Evolutionary conservation across 2,797 vertebrate genomes (phyloP), one percentile per base, ranked within the genome.

Genomic region (Cheirogaleus major): DNA sequence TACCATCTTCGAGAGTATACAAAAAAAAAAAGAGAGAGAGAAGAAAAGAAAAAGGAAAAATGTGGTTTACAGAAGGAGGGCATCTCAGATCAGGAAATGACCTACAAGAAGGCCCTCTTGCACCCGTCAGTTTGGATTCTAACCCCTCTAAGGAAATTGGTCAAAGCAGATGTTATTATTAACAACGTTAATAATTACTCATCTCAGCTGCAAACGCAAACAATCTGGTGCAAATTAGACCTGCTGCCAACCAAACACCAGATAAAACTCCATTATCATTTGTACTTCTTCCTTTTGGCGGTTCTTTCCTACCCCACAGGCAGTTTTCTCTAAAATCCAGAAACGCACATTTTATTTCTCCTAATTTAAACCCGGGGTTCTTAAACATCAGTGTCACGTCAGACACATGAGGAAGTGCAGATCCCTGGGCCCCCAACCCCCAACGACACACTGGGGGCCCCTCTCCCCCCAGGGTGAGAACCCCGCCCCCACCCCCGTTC

Each of bases 41-140:
- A 52, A 18, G 5, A 18, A 18, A 57, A 57, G 50, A 55, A 55
- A 57, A 18, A 17, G 14, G 3, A 65, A 65, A 63, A 30, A 22
- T 0, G 67, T 18, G 18, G 11, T 5, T 52, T 25, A 17, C 11
- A 32, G 41, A 32, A 30, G 0, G 1, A 45, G 0, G 22, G 57
- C 41, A 35, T 7, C 48, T 52, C 65, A 12, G 80, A 32, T 15
- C 22, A 61, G 52, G 20, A 23, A 69, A 48, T 11, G 32, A 22
- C 65, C 79, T 30, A 17, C 80, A 22, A 23, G 78, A 17, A 23
- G 78, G 67, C 14, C 38, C 32, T 57, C 41, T 4, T 0, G 72
- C 5, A 59, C 50, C 59, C 41, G 12, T 13, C 73, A 15, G 11
- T 14, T 11, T 5, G 27, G 61, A 45, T 32, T 30, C n/a, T 48